Evolutionary conservation across 2,888 invertebrate genomes (phyloP).

Genomic region (Caenorhabditis doughertyi): DNA sequence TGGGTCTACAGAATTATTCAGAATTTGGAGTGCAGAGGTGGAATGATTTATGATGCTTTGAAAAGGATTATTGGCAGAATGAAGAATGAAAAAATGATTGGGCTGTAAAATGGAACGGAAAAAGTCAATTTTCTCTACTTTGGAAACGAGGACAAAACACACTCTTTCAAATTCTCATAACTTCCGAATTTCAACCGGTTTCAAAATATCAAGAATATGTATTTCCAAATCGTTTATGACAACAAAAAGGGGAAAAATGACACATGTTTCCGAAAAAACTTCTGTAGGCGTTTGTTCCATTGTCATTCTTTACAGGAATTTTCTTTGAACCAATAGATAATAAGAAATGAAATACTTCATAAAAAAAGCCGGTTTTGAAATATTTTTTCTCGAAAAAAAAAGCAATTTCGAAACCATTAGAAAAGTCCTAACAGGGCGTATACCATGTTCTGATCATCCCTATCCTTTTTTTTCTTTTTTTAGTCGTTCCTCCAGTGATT

Average conservation of each 20-base stretch:
- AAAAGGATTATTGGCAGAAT: constrained; percentile 31
- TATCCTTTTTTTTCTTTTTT: constrained; percentile 24
- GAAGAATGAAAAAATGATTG: constrained; percentile 19
- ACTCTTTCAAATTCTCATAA: not conserved
- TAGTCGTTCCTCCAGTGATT: constrained; percentile 58
- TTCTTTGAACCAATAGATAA: constrained; percentile 14
- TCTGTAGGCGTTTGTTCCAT: constrained; percentile 44
- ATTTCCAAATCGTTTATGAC: constrained; percentile 20
- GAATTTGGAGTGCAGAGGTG: constrained; percentile 32
- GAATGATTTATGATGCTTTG: constrained; percentile 58
- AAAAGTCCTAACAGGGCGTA: constrained; percentile 47
- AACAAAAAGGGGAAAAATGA: constrained; percentile 20
- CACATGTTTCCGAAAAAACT: constrained; percentile 32
- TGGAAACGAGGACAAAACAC: constrained; percentile 31
- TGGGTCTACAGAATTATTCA: constrained; percentile 25
- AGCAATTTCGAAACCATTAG: constrained; percentile 19
- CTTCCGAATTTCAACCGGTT: constrained; percentile 18
- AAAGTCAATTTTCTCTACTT: constrained; percentile 46
- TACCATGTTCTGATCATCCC: constrained; percentile 33
- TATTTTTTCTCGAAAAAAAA: constrained; percentile 7
- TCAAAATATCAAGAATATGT: constrained; percentile 17
- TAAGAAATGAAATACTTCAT: constrained; percentile 41
- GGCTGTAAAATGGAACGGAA: constrained; percentile 2
- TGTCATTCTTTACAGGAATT: constrained; percentile 10
- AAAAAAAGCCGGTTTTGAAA: constrained; percentile 61